These are phyloP conservation scores for Ceratitis capitata DNA, from an alignment of 1,140 invertebrate species.

Conservation along the genomic window DNA sequence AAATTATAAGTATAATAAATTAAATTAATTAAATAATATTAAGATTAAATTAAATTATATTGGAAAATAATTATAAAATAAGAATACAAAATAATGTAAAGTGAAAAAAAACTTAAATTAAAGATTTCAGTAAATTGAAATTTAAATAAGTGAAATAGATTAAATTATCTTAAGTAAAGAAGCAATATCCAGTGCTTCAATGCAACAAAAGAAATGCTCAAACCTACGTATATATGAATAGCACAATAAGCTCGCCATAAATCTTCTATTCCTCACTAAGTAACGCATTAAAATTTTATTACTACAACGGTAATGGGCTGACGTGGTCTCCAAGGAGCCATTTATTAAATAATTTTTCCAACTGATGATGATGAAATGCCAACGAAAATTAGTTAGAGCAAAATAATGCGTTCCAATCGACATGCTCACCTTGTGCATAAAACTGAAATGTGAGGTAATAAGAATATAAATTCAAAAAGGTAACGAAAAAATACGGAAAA, in stretches of 20 bases:
- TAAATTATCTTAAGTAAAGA: no score
- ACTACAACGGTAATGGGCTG: neutral
- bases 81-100: no score
- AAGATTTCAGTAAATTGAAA: no score
- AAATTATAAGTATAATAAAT: no score
- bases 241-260: neutral
- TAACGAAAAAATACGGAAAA: neutral
- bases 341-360: constrained; percentile 32
- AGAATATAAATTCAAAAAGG: neutral
- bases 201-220: no score
- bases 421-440: neutral
- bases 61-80: no score
- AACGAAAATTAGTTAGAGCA: no score
- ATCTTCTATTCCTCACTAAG: neutral
- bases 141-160: no score
- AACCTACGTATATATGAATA: neutral
- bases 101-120: no score
- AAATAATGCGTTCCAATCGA: neutral
- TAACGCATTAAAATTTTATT: constrained; percentile 30
- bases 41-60: no score
- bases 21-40: no score
- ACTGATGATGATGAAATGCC: neutral
- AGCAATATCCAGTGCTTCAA: no score
- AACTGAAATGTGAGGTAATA: neutral
- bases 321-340: constrained; percentile 17